phyloP scores from a whole-genome alignment of 2,113 vertebrate species.

The Datnioides undecimradiatus region DNA sequence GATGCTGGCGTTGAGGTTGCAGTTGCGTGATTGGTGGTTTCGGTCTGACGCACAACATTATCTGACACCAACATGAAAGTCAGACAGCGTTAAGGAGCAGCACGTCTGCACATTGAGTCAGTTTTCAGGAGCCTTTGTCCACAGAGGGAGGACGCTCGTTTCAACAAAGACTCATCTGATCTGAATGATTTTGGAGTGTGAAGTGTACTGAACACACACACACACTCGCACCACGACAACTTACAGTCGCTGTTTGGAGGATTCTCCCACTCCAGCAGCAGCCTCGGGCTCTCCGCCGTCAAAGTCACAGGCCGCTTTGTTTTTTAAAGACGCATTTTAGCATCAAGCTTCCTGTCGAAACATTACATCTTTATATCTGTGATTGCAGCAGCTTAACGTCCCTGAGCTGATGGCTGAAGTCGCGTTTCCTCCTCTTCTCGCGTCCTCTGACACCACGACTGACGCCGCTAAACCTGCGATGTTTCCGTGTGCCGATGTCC shows the following conservation, averaged over 20 bases:
- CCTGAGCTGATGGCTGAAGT: too few species aligned
- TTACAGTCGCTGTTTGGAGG: neutral
- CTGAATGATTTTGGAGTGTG: neutral
- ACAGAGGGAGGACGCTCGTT: neutral
- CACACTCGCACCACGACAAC: too few species aligned
- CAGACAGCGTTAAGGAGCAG: conserved; percentile 53
- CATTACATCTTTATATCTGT: neutral
- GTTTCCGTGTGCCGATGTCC: neutral
- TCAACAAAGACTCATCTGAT: neutral
- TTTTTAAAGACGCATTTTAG: neutral
- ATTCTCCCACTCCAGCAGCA: neutral
- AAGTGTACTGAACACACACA: too few species aligned
- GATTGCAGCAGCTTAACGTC: too few species aligned
- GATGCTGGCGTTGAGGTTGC: conserved; percentile 22
- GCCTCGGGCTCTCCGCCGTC: neutral
- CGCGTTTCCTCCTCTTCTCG: too few species aligned
- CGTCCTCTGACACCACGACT: too few species aligned
- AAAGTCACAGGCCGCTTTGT: neutral
- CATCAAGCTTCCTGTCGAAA: neutral
- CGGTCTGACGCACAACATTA: conserved; percentile 35
- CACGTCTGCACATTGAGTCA: neutral
- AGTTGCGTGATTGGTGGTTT: conserved; percentile 34
- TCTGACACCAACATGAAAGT: conserved; percentile 51
- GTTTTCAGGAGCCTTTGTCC: neutral
- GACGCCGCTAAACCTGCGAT: neutral